These are phyloP conservation scores for Sebastiscus tertius DNA, from an alignment of 2,797 vertebrate species.

Conservation along the genomic window DNA sequence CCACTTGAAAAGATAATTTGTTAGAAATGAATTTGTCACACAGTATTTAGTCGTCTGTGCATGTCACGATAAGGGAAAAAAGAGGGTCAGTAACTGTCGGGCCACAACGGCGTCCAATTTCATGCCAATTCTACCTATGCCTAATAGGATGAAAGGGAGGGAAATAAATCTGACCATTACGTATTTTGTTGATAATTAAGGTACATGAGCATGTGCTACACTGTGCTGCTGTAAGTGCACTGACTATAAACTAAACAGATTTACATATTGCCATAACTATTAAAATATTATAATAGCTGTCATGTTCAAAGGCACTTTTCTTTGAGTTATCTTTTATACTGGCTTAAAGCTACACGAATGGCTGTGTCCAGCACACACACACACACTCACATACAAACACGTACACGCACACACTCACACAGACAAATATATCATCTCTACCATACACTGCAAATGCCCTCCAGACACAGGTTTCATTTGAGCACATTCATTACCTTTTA, in stretches of 20 bases:
- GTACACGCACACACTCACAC: constrained; percentile 27
- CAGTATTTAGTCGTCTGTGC: constrained; percentile 61
- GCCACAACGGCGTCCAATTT: constrained; percentile 45
- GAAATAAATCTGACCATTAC: constrained; percentile 29
- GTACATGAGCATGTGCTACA: background rate
- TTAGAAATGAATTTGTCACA: constrained; percentile 75
- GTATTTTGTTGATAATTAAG: constrained; percentile 42
- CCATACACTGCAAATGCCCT: constrained; percentile 81
- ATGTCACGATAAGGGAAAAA: constrained; percentile 63
- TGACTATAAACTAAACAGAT: constrained; percentile 11
- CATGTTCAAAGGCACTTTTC: constrained; percentile 43
- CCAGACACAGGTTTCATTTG: constrained; percentile 87
- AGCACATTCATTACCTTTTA: constrained; percentile 93
- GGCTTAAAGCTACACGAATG: constrained; percentile 53
- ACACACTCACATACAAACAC: constrained; percentile 15
- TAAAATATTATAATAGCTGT: constrained; percentile 17
- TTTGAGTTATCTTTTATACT: constrained; percentile 28
- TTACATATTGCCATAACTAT: constrained; percentile 13
- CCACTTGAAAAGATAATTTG: constrained; percentile 73
- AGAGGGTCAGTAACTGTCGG: constrained; percentile 53
- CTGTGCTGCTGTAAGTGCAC: background rate
- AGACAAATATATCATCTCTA: constrained; percentile 77
- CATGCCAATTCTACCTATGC: constrained; percentile 44
- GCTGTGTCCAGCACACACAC: constrained; percentile 19
- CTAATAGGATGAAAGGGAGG: constrained; percentile 39